Evolutionary conservation across 2,888 invertebrate species (phyloP), one percentile per base, ranked within the genome.

Genomic region (Caradrina kadenii): DNA sequence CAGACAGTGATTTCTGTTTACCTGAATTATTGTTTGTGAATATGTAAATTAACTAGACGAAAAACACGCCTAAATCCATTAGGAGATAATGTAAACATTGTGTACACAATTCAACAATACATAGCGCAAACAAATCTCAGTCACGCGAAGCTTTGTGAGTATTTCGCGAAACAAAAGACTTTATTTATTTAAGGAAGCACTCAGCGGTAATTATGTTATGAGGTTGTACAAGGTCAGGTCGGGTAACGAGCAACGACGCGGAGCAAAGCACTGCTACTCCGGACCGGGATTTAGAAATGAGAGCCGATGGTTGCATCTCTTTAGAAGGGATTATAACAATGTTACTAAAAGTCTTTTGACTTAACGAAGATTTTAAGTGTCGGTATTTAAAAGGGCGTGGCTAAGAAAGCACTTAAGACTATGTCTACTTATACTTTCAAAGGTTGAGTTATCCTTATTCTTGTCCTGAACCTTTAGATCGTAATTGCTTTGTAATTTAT

Each of bases 171-270:
- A 92, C 89, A 91, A 91, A 89, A 87, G 88, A 88, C 84, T 89
- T 90, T 91, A 89, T 91, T 90, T 91, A 90, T 90, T 89, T 89
- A 88, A 86, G 87, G 88, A 88, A 92, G 89, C 92, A 92, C 91
- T 92, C 88, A 83, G 83, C 79, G 48, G 84, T 92, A 91, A 93
- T 93, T 92, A 88, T 85, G 88, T 92, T 92, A 92, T 88, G 86
- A 89, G 86, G 84, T 80, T 76, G 81, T 54, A 83, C 79, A 85
- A 85, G 81, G 82, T 83, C 80, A 81, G 78, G 79, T 76, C 72
- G 76, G 61, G 75, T 83, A 86, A 88, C 83, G 82, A 87, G 81
- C 73, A 69, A 78, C 68, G 84, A 85, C 79, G 71, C 65, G 55
- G 54, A 49, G 42, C 45, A 73, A 65, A 67, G 53, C 55, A 52